Percentiles rank a stretch among this genome's conserved stretches.
phyloP scores from a whole-genome alignment of 2,113 vertebrate genomes.

The Prolemur simus region DNA sequence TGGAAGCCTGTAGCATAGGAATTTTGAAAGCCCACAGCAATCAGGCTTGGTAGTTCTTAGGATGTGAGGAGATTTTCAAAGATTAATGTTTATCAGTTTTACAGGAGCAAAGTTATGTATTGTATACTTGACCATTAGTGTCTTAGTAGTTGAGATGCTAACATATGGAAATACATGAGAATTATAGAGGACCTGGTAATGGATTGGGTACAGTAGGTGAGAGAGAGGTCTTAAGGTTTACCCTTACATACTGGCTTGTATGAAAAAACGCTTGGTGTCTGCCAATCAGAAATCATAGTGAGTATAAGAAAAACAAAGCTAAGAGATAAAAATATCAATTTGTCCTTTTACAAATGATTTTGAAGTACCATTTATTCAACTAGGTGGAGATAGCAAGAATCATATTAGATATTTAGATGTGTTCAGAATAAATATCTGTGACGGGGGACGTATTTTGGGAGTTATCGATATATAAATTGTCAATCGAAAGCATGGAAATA shows the following conservation, averaged over 20 bases:
- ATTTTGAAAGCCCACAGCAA: background rate
- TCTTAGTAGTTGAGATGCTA: slow-evolving; percentile 16
- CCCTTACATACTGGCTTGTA: background rate
- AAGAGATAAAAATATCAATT: background rate
- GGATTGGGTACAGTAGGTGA: background rate
- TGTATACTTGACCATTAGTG: background rate
- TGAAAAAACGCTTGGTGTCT: background rate
- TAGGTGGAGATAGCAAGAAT: background rate
- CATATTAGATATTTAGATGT: background rate
- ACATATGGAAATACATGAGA: background rate
- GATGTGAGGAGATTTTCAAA: background rate
- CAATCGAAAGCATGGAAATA: background rate
- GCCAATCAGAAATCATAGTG: background rate
- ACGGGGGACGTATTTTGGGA: background rate
- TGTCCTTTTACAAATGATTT: background rate
- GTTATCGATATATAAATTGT: background rate
- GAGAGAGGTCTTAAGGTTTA: background rate
- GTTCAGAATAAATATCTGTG: background rate
- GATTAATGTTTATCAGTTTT: slow-evolving; percentile 4
- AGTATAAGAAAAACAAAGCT: background rate
- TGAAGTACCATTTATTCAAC: background rate
- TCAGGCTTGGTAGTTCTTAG: slow-evolving; percentile 4
- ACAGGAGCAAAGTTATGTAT: background rate
- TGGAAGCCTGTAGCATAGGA: background rate
- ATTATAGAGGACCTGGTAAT: background rate